Conservation (phyloP, 2,797 vertebrate genomes). For the Sebastes minor region DNA sequence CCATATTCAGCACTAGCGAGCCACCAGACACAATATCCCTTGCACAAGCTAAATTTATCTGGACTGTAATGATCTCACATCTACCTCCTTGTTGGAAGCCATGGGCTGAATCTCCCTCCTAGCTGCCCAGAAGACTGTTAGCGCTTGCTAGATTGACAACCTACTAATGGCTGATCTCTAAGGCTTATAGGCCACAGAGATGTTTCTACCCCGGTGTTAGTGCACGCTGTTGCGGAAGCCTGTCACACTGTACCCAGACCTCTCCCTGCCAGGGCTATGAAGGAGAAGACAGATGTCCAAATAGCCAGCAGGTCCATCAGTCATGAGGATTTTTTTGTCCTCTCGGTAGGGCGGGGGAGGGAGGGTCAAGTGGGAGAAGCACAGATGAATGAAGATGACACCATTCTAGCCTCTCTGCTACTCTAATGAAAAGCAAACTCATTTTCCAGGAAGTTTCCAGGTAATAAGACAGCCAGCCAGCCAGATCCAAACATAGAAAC, state of each 20-base stretch:
- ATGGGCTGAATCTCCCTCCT: constrained; percentile 56
- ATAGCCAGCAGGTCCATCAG: constrained; percentile 75
- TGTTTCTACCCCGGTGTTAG: constrained; percentile 68
- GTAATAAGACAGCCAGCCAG: constrained; percentile 39
- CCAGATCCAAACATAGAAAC: constrained; percentile 15
- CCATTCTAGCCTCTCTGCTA: constrained; percentile 38
- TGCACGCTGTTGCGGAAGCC: constrained; percentile 61
- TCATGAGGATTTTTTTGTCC: constrained; percentile 59
- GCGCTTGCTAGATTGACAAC: constrained; percentile 72
- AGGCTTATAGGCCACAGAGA: constrained; percentile 63
- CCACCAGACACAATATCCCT: constrained; percentile 35
- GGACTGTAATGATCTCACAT: constrained; percentile 72
- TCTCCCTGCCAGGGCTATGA: constrained; percentile 63
- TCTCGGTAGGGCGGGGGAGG: constrained; percentile 5
- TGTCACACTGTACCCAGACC: constrained; percentile 67
- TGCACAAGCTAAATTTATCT: constrained; percentile 70
- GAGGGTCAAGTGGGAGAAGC: constrained; percentile 63
- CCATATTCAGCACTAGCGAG: constrained; percentile 44
- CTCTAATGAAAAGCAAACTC: constrained; percentile 64
- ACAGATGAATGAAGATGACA: constrained; percentile 68
- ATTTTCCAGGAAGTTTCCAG: constrained; percentile 50
- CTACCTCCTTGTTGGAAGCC: constrained; percentile 57
- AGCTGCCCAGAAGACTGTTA: constrained; percentile 67
- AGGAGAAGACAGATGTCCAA: constrained; percentile 80
- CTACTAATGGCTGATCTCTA: constrained; percentile 78